Evolutionary conservation across 2,888 invertebrate species (phyloP), one percentile per base, ranked within the genome.

Genomic region (Syritta pipiens): DNA sequence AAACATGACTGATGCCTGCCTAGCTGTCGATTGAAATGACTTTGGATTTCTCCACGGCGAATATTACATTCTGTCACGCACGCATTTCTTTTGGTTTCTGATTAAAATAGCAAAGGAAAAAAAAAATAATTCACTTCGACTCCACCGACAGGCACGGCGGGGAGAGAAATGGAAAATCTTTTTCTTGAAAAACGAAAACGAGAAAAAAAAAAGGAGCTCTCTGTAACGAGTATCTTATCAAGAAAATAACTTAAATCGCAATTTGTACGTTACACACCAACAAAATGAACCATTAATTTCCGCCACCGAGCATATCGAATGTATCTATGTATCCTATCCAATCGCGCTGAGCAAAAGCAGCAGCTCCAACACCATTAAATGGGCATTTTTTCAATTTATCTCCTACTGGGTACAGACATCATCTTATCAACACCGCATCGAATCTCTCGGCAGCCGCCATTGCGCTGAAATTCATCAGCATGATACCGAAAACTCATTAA

Each of bases 401-500:
- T 74, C 79, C 79, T 74, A 74, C 74, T 62, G 79, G 67, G 67
- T 30, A 53, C 26, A 59, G 51, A 60, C 1, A 74, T 62, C 62
- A 79, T 74, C 68, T 74, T 74, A 79, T 74, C 79, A 74, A 74
- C 74, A 63, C 74, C 74, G 62, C 48, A 79, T 68, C 79, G 74
- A 79, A 79, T 79, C 20, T n/a, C n/a, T n/a, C n/a, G n/a, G 49
- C 49, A 10, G n/a, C 22, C 30, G 49, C 57, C 79, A 46, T 72
- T 67, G 49, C 55, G 55, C 62, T 53, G 37, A 57, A 74, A 62
- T 57, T 40, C 79, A 67, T 65, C 60, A 62, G 79, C 79, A 51
- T 67, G 74, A 72, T 79, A 51, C 62, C 44, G 79, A 79, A 79
- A 79, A 74, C 79, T 74, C 79, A 79, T 79, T 79, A 79, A 74